phyloP scores from a whole-genome alignment of 2,113 vertebrate species.

The Octodon degus region DNA sequence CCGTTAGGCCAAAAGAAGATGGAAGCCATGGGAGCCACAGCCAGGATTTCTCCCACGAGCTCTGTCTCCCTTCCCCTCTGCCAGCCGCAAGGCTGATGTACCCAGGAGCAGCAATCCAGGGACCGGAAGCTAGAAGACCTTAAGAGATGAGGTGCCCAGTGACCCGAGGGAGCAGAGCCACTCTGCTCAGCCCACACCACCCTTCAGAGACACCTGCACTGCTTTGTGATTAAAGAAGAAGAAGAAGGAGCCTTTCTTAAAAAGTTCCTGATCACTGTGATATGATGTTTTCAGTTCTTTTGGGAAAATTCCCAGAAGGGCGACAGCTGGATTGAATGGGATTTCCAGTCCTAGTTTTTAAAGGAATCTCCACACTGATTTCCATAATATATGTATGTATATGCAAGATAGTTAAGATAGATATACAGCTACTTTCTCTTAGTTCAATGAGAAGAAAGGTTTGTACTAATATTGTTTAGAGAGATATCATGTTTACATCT shows the following conservation, averaged over 20 bases:
- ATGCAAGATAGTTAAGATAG: no score
- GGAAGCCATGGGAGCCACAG: background rate
- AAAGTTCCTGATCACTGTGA: no score
- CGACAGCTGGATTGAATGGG: no score
- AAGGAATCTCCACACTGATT: no score
- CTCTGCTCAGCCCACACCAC: background rate
- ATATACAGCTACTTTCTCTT: no score
- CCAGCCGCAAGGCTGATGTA: background rate
- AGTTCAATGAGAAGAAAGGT: no score
- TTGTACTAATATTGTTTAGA: no score
- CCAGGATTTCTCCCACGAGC: background rate
- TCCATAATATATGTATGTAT: no score
- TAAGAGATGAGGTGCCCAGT: background rate
- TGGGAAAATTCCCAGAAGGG: no score
- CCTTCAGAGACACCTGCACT: background rate
- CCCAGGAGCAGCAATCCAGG: background rate
- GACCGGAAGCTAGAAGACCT: background rate
- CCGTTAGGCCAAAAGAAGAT: background rate
- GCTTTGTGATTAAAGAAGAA: background rate
- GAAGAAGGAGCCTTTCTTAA: background rate
- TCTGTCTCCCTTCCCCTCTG: background rate
- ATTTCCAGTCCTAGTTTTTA: no score
- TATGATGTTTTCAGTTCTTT: no score
- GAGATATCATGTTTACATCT: no score
- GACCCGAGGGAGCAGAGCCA: background rate